Conservation (phyloP, 37 sponge, comb jelly and placozoan species). For the Dysidea cf. avara region DNA sequence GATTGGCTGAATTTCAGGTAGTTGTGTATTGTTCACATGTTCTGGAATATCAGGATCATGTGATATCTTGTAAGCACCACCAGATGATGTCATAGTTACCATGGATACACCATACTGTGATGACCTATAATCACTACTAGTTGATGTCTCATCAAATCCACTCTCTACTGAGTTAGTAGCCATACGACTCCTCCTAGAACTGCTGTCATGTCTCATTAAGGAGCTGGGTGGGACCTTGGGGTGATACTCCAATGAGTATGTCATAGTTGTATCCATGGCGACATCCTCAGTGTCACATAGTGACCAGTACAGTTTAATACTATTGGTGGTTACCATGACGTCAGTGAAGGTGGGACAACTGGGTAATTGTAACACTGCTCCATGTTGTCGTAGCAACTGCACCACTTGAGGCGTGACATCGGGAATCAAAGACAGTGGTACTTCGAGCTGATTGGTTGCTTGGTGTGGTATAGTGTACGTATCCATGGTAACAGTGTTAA, state of each 20-base stretch:
- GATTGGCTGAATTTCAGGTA: no score
- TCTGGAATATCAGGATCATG: no score
- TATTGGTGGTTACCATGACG: conserved; percentile 20
- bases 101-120: no score
- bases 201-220: no score
- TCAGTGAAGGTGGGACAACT: conserved; percentile 41
- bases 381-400: conserved; percentile 51
- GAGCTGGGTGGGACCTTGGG: conserved; percentile 44
- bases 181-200: no score
- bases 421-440: conserved; percentile 48
- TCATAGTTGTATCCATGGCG: conserved; percentile 18
- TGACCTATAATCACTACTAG: conserved; percentile 20
- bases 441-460: conserved; percentile 27
- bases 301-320: conserved; percentile 53
- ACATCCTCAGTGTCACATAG: conserved; percentile 17
- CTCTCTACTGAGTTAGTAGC: conserved; percentile 43
- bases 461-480: conserved; percentile 13
- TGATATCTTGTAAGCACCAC: no score
- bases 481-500: conserved; percentile 35
- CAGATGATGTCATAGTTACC: no score
- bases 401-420: conserved; percentile 25
- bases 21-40: no score
- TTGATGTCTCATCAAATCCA: conserved; percentile 64
- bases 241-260: conserved; percentile 57
- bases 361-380: conserved; percentile 64